Conservation (phyloP, 2,113 vertebrate species). For the Pipa parva region DNA sequence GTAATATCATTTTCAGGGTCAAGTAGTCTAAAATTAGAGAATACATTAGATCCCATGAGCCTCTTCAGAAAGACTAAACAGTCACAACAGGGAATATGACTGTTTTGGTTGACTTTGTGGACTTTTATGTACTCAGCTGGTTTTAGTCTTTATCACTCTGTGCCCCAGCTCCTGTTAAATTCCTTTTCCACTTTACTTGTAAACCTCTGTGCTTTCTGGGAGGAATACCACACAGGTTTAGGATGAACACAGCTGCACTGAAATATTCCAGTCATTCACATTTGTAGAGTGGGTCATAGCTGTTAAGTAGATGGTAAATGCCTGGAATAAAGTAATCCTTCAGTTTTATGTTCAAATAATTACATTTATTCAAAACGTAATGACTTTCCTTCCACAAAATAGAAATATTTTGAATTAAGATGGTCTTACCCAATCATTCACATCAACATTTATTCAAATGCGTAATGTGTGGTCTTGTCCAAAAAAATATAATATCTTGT, state of each 20-base stretch:
- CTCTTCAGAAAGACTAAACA: conserved; percentile 93
- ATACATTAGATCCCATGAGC: conserved; percentile 66
- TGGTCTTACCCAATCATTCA: no score
- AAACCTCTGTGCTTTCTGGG: conserved; percentile 68
- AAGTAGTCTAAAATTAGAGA: conserved; percentile 86
- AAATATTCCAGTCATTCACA: conserved; percentile 44
- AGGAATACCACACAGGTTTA: conserved; percentile 70
- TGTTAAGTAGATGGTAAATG: conserved; percentile 56
- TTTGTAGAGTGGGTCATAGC: conserved; percentile 22
- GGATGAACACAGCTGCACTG: conserved; percentile 68
- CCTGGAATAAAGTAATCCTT: conserved; percentile 49
- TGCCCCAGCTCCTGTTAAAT: conserved; percentile 65
- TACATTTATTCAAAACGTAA: no score
- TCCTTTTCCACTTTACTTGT: conserved; percentile 77
- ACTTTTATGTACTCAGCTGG: conserved; percentile 91
- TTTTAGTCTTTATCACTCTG: conserved; percentile 59
- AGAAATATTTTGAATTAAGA: no score
- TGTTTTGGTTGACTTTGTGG: conserved; percentile 89
- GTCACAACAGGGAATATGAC: conserved; percentile 81
- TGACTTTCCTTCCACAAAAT: no score
- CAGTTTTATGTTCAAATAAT: no score
- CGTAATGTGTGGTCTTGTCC: no score
- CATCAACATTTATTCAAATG: no score
- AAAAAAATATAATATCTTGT: no score
- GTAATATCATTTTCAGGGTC: conserved; percentile 76